Evolutionary conservation across 64 coral and sea anemone species (phyloP).

Genomic region (Stichodactyla helianthus): DNA sequence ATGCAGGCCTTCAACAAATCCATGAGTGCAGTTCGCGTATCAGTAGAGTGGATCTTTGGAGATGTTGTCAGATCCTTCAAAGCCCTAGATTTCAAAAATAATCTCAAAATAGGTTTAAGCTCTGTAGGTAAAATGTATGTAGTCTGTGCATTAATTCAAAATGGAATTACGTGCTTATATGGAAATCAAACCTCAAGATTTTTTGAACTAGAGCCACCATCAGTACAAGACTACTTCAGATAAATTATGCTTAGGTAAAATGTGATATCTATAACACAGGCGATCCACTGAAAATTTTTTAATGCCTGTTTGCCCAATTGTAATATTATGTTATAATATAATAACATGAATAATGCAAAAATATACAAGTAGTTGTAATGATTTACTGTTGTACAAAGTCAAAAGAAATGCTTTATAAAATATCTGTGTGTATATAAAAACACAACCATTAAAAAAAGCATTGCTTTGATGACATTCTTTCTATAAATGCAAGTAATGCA

Average conservation of each 20-base stretch:
- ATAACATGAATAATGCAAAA: not conserved
- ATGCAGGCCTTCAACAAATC: slow-evolving; percentile 2
- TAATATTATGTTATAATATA: not conserved
- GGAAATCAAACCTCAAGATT: too few relatives aligned
- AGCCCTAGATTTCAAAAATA: too few relatives aligned
- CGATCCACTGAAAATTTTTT: not conserved
- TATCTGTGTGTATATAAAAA: not conserved
- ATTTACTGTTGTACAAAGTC: not conserved
- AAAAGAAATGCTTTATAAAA: not conserved
- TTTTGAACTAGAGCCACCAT: not conserved
- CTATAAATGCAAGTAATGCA: not conserved
- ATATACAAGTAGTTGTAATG: not conserved
- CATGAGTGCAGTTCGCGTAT: too few relatives aligned
- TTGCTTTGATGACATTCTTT: not conserved
- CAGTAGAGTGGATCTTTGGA: too few relatives aligned
- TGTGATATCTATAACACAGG: not conserved
- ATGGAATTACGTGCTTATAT: too few relatives aligned
- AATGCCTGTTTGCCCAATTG: not conserved
- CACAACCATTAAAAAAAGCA: not conserved
- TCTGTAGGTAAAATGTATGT: too few relatives aligned
- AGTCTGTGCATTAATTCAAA: too few relatives aligned
- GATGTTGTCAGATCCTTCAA: too few relatives aligned
- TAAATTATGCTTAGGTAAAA: not conserved
- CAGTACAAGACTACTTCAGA: not conserved
- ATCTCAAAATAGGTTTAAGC: too few relatives aligned